Evolutionary conservation across 2,113 vertebrate species (phyloP), one percentile per base, ranked within the genome.

Genomic region (Tychaedon coryphoeus): DNA sequence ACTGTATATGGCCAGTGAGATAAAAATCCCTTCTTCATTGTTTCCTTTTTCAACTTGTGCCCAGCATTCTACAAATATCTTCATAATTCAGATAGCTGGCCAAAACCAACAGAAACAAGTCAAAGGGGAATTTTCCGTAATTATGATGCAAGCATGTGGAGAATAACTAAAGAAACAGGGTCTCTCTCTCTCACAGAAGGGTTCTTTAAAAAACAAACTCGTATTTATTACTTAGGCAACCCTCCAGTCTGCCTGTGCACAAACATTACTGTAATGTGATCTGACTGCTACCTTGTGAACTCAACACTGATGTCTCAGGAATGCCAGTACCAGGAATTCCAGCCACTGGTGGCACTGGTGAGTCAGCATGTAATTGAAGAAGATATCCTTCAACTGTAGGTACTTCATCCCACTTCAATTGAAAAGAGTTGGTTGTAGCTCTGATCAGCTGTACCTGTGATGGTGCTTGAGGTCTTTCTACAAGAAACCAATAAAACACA

Each of bases 321-420:
- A 93, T 22, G 17, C 87, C 87, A 90, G 93, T 8, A 70, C 51
- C 51, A 85, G 95, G 81, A 91, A 69, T 53, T 84, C 92, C 97
- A 88, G 94, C 29, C 11, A 23, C 60, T 1, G 81, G 38, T 67
- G 98, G 89, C 92, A 96, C 34, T 3, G 98, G 96, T 53, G 92
- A 89, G 48, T 98, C 98, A 2, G 98, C 98, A 87, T 99, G 99
- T 79, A 99, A 88, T 14, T 99, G 99, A 77, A 99, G 97, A 93
- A 99, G 97, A 91, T 99, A 99, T 38, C 98, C 98, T 94, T 99
- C 99, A 19, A 99, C 99, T 0, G 98, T 99, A 71, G 98, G 98
- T 61, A 99, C 98, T 91, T 99, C 99, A 94, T 99, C 99, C 99
- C 99, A 99, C 20, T 99, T 99, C 65, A 99, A 97, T 10, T 99